Evolutionary conservation across 2,888 invertebrate genomes (phyloP), one percentile per base, ranked within the genome.

Genomic region (Torymus auratus): DNA sequence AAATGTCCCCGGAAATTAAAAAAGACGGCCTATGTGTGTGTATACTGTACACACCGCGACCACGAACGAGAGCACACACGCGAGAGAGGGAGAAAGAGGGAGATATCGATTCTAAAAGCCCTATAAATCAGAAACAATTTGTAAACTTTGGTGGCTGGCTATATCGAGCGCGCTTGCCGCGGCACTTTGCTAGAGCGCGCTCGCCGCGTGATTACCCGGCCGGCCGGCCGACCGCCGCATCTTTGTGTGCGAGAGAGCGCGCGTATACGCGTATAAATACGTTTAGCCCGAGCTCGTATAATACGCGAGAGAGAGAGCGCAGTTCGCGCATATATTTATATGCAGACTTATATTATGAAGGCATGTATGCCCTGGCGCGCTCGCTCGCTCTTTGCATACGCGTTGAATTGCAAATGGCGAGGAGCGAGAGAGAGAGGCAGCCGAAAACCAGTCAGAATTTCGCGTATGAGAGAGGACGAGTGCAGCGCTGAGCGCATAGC

Each of bases 321-420:
- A 56, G 65, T 58, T 62, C 15, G 69, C 20, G 67, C 78, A 78
- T 78, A 79, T 79, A 77, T 79, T 77, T 79, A 79, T 82, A 64
- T 17, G 73, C 73, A 17, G 70, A 56, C 75, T 75, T 67, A 67
- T 78, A 82, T 82, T 82, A 82, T 58, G 56, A 75, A 82, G 77
- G 78, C 74, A 74, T 70, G 69, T 78, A 64, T 78, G 55, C 62
- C 15, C 65, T 61, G 52, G 75, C 68, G 60, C 81, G 28, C 50
- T 14, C 55, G 52, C 17, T 28, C 56, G 15, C 67, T 70, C 83
- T 83, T 83, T 83, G 78, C 82, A 83, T 83, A 82, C 83, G 83
- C 84, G 83, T 87, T 88, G 87, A 87, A 88, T 88, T 88, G 87
- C 88, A 86, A 87, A 87, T 88, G 83, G 83, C 73, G 82, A 20